Base-by-base conservation (phyloP, 2,888 invertebrate species). In the Synergus gifuensis region DNA sequence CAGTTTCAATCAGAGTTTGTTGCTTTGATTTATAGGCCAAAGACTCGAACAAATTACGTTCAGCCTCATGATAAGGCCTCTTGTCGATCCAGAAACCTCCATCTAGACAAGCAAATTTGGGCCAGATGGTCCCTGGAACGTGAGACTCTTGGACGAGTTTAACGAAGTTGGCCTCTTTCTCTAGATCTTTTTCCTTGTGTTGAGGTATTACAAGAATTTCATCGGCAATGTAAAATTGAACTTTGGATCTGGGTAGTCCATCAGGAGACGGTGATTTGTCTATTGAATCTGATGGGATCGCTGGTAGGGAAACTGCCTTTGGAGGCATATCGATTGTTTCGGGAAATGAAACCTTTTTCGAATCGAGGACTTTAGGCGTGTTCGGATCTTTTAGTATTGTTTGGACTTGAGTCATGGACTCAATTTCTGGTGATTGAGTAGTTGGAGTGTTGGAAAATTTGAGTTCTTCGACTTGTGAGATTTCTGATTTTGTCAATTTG, bases 41-140 rank as follows among this genome's bases (percentile, higher is more conserved):
- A 79, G 89, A 90, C 63, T 94, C 92, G 88, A 95, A 94, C 89
- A 94, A 94, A 84, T 93, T 92, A 85, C 94, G 94, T 93, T 96
- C 96, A 58, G 95, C 95, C 86, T 95, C 95, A 86, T 95, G 94
- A 87, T 95, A 96, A 28, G 93, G 85, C 86, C 93, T 92, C 90
- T 95, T 95, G 77, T 94, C 93, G 4, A 93, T 89, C 95, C 95
- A 95, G 87, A 95, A 95, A 9, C 94, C 92, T 82, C 92, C 91
- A 83, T 96, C 93, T 1, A 91, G 81, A 0, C 88, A 86, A 9
- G 93, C 87, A 83, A 91, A 92, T 44, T 86, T 82, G 3, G 86
- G 80, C 79, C 82, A 85, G n/a, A 73, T 54, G 36, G 49, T 54
- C n/a, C 54, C 73, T 54, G 73, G 54, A n/a, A n/a, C 36, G 36